Evolutionary conservation across 2,113 vertebrate species (phyloP), one percentile per base, ranked within the genome.

Genomic region (Acinonyx jubatus): DNA sequence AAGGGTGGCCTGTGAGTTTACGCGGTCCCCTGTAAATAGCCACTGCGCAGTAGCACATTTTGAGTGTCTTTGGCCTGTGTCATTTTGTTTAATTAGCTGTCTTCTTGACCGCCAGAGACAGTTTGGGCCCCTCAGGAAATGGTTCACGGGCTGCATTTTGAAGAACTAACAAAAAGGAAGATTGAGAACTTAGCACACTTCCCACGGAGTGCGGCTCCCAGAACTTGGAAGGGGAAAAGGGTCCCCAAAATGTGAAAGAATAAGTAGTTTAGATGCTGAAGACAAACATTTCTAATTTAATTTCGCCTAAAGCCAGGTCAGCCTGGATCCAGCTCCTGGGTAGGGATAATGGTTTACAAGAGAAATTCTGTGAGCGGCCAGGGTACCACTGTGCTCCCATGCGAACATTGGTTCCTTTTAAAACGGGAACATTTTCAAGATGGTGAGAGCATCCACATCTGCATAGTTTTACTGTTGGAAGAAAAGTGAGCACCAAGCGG

Each of bases 381-480:
- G 68, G 33, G 74, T 52, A 69, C 31, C 78, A 61, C 16, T 88
- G 74, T 74, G 66, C n/a, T 93, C 61, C 80, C n/a, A 0, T 5
- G 27, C 38, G 55, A 92, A 45, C 38, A 1, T 27, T 89, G 31
- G 50, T 48, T 81, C 27, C 74, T 48, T 76, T 81, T 87, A 25
- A n/a, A 80, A 31, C 27, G 41, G 33, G 36, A 57, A 78, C 11
- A 31, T 88, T 94, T 66, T 78, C 41, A 45, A 92, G 57, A 63
- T 52, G 33, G 61, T 65, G 63, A 83, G 25, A 61, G 90, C 89
- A 94, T 94, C 45, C 45, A 94, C 57, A 93, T 85, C 33, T 94
- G 29, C 29, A 3, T 92, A 48, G 90, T 87, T 52, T 94, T 93
- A 52, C 38, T 76, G n/a, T 38, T 66, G 23, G 82, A 61, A 89